Base-by-base conservation (phyloP, 2,113 vertebrate genomes). In the Pao palembangensis region DNA sequence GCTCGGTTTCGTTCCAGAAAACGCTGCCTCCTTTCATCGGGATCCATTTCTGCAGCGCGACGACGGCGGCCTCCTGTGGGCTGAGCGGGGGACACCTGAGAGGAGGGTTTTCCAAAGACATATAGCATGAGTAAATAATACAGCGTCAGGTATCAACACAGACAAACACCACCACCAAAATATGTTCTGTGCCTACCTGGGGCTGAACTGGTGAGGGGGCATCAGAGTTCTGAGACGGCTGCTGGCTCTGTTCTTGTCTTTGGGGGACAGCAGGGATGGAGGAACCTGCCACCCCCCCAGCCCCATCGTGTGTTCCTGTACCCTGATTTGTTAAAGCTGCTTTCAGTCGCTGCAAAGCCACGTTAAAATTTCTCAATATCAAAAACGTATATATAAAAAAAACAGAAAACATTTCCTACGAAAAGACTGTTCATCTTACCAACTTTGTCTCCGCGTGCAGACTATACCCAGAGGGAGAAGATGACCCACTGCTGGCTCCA, bases 1-100 rank as follows among this genome's bases (percentile, higher is more conserved):
- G 96, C 96, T 0, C 96, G 85, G 83, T 98, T 98, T 52, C 96
- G 83, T 74, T 98, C 96, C 68, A 98, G 89, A 71, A 98, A 98
- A 3, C 95, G 93, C 66, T 96, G 94, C 47, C 96, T 86, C 2
- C 96, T 90, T 64, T 98, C 96, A 1, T 98, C 96, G 0, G 96
- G 96, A 56, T 98, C 96, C 73, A 95, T 93, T 38, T 96, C 95
- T 1, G 91, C 75, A 0, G 93, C 92, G n/a, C 95, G 91, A 2
- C 93, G 79, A 43, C 96, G 86, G 0, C 96, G 87, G 0, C 96
- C 93, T 1, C 95, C 94, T 0, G 93, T 94, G 52, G 94, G 94
- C 81, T 96, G 94, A 61, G 94, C 94, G 1, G 94, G 94, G 74
- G 95, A 98, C 12, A 96, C 93, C 96, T 98, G 51, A 8, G 5